phyloP scores from a whole-genome alignment of 2,797 vertebrate genomes.

The Lateolabrax maculatus region DNA sequence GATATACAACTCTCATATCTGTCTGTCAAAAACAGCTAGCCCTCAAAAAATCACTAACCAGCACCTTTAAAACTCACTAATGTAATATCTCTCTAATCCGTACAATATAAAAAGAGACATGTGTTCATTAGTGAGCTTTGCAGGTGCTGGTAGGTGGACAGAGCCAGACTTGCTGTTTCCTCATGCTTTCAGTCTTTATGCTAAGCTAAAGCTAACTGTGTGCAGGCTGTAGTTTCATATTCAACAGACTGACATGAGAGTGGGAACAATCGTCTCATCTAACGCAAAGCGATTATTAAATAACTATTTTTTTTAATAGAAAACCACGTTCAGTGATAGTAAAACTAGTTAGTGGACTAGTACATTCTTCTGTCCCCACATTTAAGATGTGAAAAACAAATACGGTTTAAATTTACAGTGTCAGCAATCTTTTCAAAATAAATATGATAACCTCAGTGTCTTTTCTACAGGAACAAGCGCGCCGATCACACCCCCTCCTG shows the following conservation, averaged over 20 bases:
- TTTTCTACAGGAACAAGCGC: constrained; percentile 57
- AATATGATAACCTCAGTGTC: not conserved
- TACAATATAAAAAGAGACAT: too few relatives aligned
- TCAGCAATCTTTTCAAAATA: not conserved
- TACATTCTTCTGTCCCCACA: not conserved
- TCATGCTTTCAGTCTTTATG: not conserved
- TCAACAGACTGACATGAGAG: not conserved
- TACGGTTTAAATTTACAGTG: not conserved
- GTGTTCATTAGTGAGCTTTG: too few relatives aligned
- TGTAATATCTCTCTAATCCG: too few relatives aligned
- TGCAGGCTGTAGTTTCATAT: not conserved
- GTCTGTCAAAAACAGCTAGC: too few relatives aligned
- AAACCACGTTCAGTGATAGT: not conserved
- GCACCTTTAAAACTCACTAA: too few relatives aligned
- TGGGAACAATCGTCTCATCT: too few relatives aligned
- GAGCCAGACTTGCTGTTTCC: not conserved
- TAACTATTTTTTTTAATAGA: not conserved
- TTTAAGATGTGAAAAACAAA: constrained; percentile 2
- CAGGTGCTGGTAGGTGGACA: not conserved
- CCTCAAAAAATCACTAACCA: too few relatives aligned
- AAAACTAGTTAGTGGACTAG: not conserved
- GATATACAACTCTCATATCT: not conserved
- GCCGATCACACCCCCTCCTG: constrained; percentile 14
- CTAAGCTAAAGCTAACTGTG: not conserved
- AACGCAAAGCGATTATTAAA: too few relatives aligned